Conservation (phyloP, 2,888 invertebrate genomes). For the Tachina grossa region DNA sequence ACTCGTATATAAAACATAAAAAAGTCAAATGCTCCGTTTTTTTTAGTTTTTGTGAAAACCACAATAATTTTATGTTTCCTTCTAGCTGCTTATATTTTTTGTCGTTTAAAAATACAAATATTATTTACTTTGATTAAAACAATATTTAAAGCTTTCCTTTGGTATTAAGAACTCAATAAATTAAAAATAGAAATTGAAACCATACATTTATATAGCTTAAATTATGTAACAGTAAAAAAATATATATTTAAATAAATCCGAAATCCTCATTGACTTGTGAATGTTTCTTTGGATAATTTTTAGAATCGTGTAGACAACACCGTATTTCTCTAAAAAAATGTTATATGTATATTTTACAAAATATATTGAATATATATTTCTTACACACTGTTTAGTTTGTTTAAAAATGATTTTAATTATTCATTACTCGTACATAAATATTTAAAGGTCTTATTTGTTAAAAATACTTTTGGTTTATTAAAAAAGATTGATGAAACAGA, state of each 20-base stretch:
- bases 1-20: constrained; percentile 15
- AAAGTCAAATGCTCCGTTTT: constrained; percentile 71
- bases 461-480: too few species aligned
- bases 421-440: constrained; percentile 16
- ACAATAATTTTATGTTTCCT: constrained; percentile 10
- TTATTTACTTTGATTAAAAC: not conserved
- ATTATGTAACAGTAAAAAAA: constrained; percentile 1
- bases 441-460: too few species aligned
- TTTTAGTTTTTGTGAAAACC: constrained; percentile 49
- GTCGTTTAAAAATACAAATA: constrained; percentile 16
- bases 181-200: constrained; percentile 23
- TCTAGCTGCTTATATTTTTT: constrained; percentile 51
- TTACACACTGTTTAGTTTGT: constrained; percentile 56
- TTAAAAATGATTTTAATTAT: constrained; percentile 42
- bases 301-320: constrained; percentile 47
- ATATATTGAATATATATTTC: constrained; percentile 50
- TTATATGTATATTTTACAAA: constrained; percentile 22
- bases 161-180: constrained; percentile 28
- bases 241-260: constrained; percentile 12
- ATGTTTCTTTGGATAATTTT: constrained; percentile 61
- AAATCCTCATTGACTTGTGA: constrained; percentile 69
- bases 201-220: constrained; percentile 30
- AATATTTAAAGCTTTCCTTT: constrained; percentile 47
- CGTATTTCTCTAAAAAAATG: constrained; percentile 26
- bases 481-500: too few species aligned